Percentiles rank a stretch among this genome's conserved stretches.
These are phyloP conservation scores for Orchestes rusci DNA, from an alignment of 2,888 invertebrate genomes.

Conservation along the genomic window DNA sequence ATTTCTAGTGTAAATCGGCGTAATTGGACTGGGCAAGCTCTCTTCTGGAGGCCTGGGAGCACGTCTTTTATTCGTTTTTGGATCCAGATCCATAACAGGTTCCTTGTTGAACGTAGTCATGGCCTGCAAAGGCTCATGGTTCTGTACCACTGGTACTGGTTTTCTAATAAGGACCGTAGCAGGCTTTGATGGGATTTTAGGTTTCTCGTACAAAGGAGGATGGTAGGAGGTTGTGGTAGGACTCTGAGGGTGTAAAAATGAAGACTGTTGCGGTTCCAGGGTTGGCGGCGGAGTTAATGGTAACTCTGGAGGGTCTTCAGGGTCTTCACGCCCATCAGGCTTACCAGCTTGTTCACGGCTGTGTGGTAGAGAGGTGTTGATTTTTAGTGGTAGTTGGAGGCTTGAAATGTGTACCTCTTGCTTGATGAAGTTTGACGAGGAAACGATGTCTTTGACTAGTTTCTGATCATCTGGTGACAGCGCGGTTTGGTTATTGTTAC, in stretches of 20 bases:
- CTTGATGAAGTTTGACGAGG: conserved; percentile 27
- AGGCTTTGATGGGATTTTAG: conserved; percentile 68
- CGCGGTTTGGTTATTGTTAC: conserved; percentile 23
- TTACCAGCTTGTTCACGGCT: conserved; percentile 77
- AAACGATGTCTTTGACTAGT: conserved; percentile 18
- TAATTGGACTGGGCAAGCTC: conserved; percentile 32
- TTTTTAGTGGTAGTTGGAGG: background rate
- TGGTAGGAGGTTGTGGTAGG: conserved; percentile 6
- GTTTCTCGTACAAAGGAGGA: conserved; percentile 46
- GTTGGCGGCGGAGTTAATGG: conserved; percentile 62
- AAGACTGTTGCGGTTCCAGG: conserved; percentile 50
- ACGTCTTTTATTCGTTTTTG: conserved; percentile 68
- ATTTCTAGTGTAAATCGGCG: conserved; percentile 53
- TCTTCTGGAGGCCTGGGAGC: conserved; percentile 72
- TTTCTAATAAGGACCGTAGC: conserved; percentile 39
- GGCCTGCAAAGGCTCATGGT: conserved; percentile 13
- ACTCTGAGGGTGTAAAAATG: conserved; percentile 57
- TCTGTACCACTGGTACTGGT: conserved; percentile 8
- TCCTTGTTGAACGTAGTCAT: conserved; percentile 40
- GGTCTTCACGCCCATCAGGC: conserved; percentile 81
- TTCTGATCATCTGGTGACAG: conserved; percentile 24
- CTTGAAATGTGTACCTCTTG: conserved; percentile 22
- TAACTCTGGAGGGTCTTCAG: conserved; percentile 61
- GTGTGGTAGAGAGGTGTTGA: conserved; percentile 30
- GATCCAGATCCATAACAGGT: conserved; percentile 50